Evolutionary conservation across 2,888 invertebrate genomes (phyloP).

Genomic region (Rhodophaea formosa): DNA sequence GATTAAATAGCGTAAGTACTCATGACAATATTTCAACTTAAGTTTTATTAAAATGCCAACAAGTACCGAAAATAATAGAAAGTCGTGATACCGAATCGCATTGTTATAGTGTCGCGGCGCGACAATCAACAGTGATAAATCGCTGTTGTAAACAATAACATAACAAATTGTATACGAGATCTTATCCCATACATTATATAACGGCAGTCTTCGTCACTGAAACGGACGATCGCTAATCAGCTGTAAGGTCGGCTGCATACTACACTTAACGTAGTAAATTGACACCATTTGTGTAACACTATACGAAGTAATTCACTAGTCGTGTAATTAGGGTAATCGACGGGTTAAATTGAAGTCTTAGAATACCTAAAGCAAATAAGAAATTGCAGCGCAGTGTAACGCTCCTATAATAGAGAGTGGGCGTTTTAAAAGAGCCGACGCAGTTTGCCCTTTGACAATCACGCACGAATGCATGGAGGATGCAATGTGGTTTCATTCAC

Average conservation of each 20-base stretch:
- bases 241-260: conserved; percentile 37
- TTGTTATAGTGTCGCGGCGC: conserved; percentile 7
- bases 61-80: conserved; percentile 9
- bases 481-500: conserved; percentile 45
- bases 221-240: conserved; percentile 41
- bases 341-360: conserved; percentile 16
- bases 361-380: conserved; percentile 23
- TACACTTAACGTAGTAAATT: conserved; percentile 6
- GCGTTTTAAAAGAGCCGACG: conserved; percentile 48
- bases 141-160: conserved; percentile 14
- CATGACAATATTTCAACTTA: too few relatives aligned
- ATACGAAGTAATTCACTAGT: conserved; percentile 6
- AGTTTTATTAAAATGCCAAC: conserved; percentile 5
- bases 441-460: conserved; percentile 50
- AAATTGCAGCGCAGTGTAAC: not conserved
- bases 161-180: conserved; percentile 15
- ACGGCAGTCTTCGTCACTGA: conserved; percentile 40
- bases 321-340: conserved; percentile 13
- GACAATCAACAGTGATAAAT: conserved; percentile 16
- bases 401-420: conserved; percentile 36
- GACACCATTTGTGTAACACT: conserved; percentile 14
- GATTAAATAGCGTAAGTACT: too few relatives aligned
- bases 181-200: conserved; percentile 34
- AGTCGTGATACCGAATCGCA: conserved; percentile 7
- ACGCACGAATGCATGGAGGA: conserved; percentile 42